Base-by-base conservation (phyloP, 2,888 invertebrate genomes). In the Ophion ellenae region DNA sequence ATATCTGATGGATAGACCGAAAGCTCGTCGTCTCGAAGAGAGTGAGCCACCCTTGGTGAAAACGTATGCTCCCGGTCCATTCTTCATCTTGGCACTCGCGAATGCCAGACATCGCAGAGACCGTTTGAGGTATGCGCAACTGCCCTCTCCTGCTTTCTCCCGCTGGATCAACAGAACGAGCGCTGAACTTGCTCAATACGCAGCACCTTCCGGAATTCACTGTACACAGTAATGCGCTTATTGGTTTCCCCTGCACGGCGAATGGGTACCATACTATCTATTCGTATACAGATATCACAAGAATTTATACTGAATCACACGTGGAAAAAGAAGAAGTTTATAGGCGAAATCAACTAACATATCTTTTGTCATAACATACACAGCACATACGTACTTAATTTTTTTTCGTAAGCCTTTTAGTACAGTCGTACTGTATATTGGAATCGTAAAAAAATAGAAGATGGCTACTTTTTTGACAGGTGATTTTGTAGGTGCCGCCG, bases 71-170 rank as follows among this genome's bases (percentile, higher is more conserved):
- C 32, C 59, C 47, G 20, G 53, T 20, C 17, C 77, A 40, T 11
- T 79, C 61, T 59, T 14, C 45, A 74, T 82, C 86, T 87, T 84
- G 85, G 87, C 86, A 85, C 85, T 88, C 86, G 76, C 76, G 88
- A 88, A 88, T 88, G 86, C 86, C 88, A 83, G 86, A 88, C 88
- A 89, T 90, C 86, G 89, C 87, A 83, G 85, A 88, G 53, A 90
- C 88, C 88, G 88, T 87, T 88, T 85, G 86, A 83, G 81, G 81
- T 69, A 88, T 88, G 88, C 88, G 87, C 81, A 85, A 86, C 78
- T 88, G 86, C 86, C 59, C 45, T 45, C 32, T 82, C 86, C 76
- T 87, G 87, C 86, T 89, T 90, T 88, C 87, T 88, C 86, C 84
- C 84, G 69, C 76, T 86, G 84, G 87, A 87, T 87, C 87, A 85